These are phyloP conservation scores for Penaeus indicus DNA, from an alignment of 1,140 invertebrate species.

Conservation along the genomic window DNA sequence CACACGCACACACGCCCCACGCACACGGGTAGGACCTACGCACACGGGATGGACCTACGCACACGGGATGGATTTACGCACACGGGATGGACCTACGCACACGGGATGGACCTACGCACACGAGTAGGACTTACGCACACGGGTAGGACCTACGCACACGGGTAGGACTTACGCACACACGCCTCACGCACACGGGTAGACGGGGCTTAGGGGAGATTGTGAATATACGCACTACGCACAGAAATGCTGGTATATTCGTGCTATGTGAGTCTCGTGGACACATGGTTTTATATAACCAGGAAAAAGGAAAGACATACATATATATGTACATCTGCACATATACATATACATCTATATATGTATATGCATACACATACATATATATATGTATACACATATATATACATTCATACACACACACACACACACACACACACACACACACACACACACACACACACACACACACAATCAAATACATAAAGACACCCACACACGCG, in stretches of 20 bases:
- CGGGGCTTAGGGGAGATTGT: too few relatives aligned
- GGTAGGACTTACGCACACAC: background rate
- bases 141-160: background rate
- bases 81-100: background rate
- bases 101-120: background rate
- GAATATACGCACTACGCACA: background rate
- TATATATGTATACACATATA: background rate
- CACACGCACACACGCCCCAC: background rate
- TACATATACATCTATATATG: background rate
- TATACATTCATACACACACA: background rate
- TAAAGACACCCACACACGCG: background rate
- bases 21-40: background rate
- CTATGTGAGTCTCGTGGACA: too few relatives aligned
- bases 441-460: slow-evolving; percentile 1
- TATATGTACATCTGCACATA: background rate
- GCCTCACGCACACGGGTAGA: background rate
- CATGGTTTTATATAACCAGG: too few relatives aligned
- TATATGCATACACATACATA: background rate
- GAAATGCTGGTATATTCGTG: too few relatives aligned
- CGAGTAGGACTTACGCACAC: background rate
- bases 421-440: background rate
- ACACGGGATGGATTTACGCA: background rate
- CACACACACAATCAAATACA: background rate
- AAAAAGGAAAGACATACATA: too few relatives aligned
- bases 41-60: background rate